A percentile compares a stretch with the other conserved stretches of the same genome.
Evolutionary conservation across 2,888 invertebrate genomes (phyloP).

Genomic region (Agrotis segetum): DNA sequence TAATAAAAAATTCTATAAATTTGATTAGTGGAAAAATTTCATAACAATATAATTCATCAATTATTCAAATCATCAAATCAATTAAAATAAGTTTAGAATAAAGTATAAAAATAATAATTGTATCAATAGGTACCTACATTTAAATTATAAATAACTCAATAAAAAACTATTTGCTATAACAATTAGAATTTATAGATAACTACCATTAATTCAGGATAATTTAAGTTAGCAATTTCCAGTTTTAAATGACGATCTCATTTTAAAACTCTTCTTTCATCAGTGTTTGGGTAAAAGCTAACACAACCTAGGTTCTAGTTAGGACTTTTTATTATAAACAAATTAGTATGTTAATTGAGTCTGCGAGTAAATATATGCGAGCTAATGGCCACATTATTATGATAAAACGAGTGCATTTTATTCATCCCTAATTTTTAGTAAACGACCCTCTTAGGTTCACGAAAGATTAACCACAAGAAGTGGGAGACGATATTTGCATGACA

Average conservation of each 20-base stretch:
- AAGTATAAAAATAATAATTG: too few species aligned
- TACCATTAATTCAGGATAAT: too few species aligned
- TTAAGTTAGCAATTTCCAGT: background rate
- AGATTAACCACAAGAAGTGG: conserved; percentile 84
- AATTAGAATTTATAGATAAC: too few species aligned
- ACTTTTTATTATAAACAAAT: conserved; percentile 36
- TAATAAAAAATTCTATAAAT: too few species aligned
- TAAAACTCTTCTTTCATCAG: background rate
- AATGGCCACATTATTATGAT: conserved; percentile 84
- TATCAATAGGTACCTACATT: too few species aligned
- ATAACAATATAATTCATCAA: too few species aligned
- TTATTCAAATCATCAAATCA: too few species aligned
- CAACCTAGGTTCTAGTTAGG: background rate
- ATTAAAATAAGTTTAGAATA: too few species aligned
- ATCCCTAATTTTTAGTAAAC: conserved; percentile 85
- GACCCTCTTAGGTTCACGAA: conserved; percentile 84
- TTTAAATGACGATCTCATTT: background rate
- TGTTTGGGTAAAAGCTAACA: background rate
- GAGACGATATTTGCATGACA: conserved; percentile 80
- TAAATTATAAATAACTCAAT: too few species aligned
- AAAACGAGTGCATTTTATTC: conserved; percentile 85
- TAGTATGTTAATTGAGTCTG: conserved; percentile 57
- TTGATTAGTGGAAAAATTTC: too few species aligned
- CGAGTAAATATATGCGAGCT: conserved; percentile 65
- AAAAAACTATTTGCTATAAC: too few species aligned